Evolutionary conservation across 2,797 vertebrate species (phyloP), one percentile per base, ranked within the genome.

Genomic region (Gambelia wislizenii): DNA sequence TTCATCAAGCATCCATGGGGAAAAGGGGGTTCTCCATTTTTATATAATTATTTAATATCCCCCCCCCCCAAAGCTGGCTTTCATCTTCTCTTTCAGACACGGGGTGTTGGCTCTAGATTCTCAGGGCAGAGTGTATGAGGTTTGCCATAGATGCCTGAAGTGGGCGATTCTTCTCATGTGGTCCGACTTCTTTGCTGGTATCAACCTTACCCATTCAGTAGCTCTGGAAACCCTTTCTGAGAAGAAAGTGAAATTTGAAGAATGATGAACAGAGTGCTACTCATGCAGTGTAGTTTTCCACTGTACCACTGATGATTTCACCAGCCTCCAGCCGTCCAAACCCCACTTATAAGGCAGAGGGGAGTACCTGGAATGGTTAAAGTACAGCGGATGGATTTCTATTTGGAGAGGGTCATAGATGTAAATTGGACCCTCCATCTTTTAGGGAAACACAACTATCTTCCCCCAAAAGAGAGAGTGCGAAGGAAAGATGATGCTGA

Each of bases 41-140:
- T 84, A 20, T 20, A 70, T 44, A 25, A 49, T 69, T 22, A 52
- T 49, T 70, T 69, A n/a, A n/a, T n/a, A n/a, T n/a, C n/a, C n/a
- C n/a, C n/a, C n/a, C n/a, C n/a, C n/a, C n/a, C n/a, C n/a, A n/a
- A n/a, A n/a, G n/a, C n/a, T 47, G 7, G n/a, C 54, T 79, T 0
- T 13, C 1, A 13, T 0, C 6, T 4, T 30, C 16, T 0, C 0
- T 1, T 0, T 0, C 91, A 93, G 89, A 88, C 78, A 87, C 1
- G 83, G 77, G 77, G 54, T 91, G 87, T 90, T 77, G 79, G 67
- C 3, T n/a, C 33, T 13, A 69, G 30, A 2, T 27, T 30, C 30
- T 33, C 6, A 9, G 30, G 30, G 67, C 3, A 49, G 49, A 49
- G 49, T 12, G 49, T 49, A 10, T 27, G 33, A 3, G 67, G 61